Base-by-base conservation (phyloP, 2,797 vertebrate genomes). In the Ctenochaetus hawaiiensis region DNA sequence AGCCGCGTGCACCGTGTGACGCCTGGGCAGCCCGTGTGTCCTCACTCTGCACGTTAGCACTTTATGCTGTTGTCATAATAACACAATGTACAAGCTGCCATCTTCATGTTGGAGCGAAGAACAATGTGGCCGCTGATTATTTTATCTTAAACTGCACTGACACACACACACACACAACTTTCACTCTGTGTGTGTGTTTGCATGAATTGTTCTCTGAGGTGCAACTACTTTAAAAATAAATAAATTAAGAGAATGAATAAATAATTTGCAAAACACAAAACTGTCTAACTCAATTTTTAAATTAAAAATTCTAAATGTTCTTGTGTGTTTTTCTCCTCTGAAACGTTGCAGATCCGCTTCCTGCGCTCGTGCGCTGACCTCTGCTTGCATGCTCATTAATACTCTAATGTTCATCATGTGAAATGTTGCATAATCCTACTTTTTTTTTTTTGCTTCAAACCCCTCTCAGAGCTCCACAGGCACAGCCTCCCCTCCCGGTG, bases 341-440 rank as follows among this genome's bases (percentile, higher is more conserved):
- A 30, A 30, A 30, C 26, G 26, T 30, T 30, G 4, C 26, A 30
- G 26, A 30, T 30, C 26, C 26, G 26, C 26, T 30, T 30, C 26
- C 26, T 30, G 26, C 26, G 26, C 26, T 30, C 26, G 26, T 3
- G 22, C 59, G 37, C 1, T 64, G 59, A 51, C 62, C 53, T n/a
- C 57, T 43, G 13, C 72, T 48, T 43, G 13, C 72, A 59, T 5
- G 6, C 70, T 61, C 72, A 78, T n/a, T 39, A 37, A 80, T 30
- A 22, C 13, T 41, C 54, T 76, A 45, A 54, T 37, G 23, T 66
- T 68, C 71, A 61, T 86, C 84, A 63, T 79, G 76, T 77, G 37
- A 66, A 81, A 64, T 30, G 70, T 84, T 87, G 52, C 84, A 53
- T 82, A 80, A 86, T 82, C 71, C 12, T 6, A 39, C 0, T n/a